phyloP scores from a whole-genome alignment of 2,113 vertebrate genomes.

The Oryzias celebensis region DNA sequence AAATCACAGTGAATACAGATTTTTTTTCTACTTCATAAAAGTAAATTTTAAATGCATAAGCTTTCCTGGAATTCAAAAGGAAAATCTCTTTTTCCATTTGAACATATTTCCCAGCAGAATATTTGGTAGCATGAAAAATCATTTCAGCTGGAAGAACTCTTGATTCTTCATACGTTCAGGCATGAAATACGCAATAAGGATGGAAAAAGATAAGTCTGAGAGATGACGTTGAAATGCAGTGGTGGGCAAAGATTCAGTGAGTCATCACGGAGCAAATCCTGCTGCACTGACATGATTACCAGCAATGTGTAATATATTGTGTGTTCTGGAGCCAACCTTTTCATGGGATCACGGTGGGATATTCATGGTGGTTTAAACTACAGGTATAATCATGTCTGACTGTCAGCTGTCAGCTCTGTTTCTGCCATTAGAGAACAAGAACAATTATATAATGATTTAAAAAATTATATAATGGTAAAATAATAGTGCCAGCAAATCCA shows the following conservation, averaged over 20 bases:
- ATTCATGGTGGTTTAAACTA: slow-evolving; percentile 43
- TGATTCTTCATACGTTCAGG: slow-evolving; percentile 16
- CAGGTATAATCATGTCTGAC: slow-evolving; percentile 37
- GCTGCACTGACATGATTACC: slow-evolving; percentile 21
- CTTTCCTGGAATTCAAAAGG: neutral
- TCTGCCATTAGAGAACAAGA: slow-evolving; percentile 25
- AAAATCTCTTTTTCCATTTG: slow-evolving; percentile 1
- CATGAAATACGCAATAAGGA: slow-evolving; percentile 58
- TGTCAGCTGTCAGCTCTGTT: slow-evolving; percentile 30
- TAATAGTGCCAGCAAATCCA: slow-evolving; percentile 14
- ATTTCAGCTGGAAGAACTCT: slow-evolving; percentile 20
- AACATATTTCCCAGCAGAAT: slow-evolving; percentile 4
- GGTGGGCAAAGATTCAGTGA: slow-evolving; percentile 38
- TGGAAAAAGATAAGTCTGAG: slow-evolving; percentile 29
- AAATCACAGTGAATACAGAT: neutral
- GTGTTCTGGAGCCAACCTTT: slow-evolving; percentile 15
- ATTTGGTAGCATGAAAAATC: slow-evolving; percentile 9
- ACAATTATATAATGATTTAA: slow-evolving; percentile 48
- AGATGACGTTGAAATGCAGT: slow-evolving; percentile 55
- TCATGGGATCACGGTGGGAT: slow-evolving; percentile 4
- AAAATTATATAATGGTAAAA: slow-evolving; percentile 42
- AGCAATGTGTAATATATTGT: slow-evolving; percentile 6
- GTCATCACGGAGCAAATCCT: slow-evolving; percentile 25
- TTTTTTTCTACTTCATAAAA: slow-evolving; percentile 1
- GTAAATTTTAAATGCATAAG: slow-evolving; percentile 1